Evolutionary conservation across 2,113 vertebrate genomes (phyloP), one percentile per base, ranked within the genome.

Genomic region (Isurus oxyrinchus): DNA sequence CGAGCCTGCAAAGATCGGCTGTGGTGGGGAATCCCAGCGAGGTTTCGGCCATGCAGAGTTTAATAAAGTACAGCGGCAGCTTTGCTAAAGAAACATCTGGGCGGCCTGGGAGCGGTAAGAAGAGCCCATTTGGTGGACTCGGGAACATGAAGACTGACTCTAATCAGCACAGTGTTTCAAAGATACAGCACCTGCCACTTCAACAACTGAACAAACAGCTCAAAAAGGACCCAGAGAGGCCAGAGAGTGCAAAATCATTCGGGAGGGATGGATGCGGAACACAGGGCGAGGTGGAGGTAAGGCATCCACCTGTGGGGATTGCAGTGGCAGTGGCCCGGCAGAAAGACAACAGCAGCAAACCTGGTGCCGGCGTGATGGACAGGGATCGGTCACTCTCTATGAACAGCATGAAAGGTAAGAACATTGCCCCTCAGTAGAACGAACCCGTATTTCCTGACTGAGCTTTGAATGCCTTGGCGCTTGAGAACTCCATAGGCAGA

Each of bases 31-130:
- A 66, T 35, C 97, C 98, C 0, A 96, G 98, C 0, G 99, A 99
- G 96, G 98, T 98, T 1, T 99, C 99, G 0, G 99, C 99, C 97
- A 99, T 99, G 99, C 99, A 99, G 97, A 99, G 98, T 97, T 98
- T 99, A 95, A 99, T 99, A 97, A 99, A 99, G 87, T 99, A 99
- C 98, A 99, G 99, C 0, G 99, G 99, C 23, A 99, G 98, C 97
- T 99, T 99, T 88, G 97, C 98, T 0, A 98, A 98, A 0, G 99
- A 99, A 90, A 97, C 98, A 0, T 93, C 97, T 0, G 97, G 98
- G 0, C 98, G 98, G 97, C 98, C 98, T 8, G 97, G 98, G 0
- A 98, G 98, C 0, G 99, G 98, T 31, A 98, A 98, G 97, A 98
- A 98, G 96, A 99, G 98, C 96, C 98, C 99, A 0, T 99, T 99